Evolutionary conservation across 2,113 vertebrate species (phyloP), one percentile per base, ranked within the genome.

Genomic region (Neolamprologus sp.): DNA sequence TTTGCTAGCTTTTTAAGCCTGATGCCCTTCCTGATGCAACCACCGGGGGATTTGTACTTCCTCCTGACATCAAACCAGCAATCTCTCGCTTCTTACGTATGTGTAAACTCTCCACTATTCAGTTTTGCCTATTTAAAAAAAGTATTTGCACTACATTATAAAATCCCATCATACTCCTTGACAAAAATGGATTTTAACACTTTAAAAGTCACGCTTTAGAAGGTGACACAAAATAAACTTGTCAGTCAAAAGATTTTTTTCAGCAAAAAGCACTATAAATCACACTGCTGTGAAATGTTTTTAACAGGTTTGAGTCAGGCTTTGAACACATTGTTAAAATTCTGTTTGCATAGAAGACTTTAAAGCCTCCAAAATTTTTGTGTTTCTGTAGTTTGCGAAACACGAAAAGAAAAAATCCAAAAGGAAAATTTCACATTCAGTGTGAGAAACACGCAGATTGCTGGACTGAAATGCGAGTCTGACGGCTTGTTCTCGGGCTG

Each of bases 71-170:
- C 68, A 16, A 45, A 73, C 37, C 21, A 47, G 40, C 21, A 47
- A 26, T 17, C 68, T 28, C 21, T 73, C 1, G 1, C 40, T 28
- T 73, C 40, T 73, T 73, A 26, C 4, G 2, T 10, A 10, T 73
- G 14, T 47, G 68, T 73, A 28, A 73, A 73, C 68, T 10, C 40
- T 73, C 5, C 2, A 47, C 9, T 73, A 14, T 16, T 42, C 3
- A 0, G 7, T 45, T 73, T 28, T 0, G 1, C 0, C 14, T 21
- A 3, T 75, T 75, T 12, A 19, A 47, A 47, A 40, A 14, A 49
- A 75, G 40, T 49, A 49, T 49, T 78, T 31, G 10, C 10, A n/a
- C 45, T 13, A 9, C 26, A 78, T 33, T 78, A 0, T 0, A 78
- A 51, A 78, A 78, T 31, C 7, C 5, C 4, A 5, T 49, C 1